A percentile compares a stretch with the other conserved stretches of the same genome.
Conservation (phyloP, 2,113 vertebrate genomes). For the Crypturellus undulatus region DNA sequence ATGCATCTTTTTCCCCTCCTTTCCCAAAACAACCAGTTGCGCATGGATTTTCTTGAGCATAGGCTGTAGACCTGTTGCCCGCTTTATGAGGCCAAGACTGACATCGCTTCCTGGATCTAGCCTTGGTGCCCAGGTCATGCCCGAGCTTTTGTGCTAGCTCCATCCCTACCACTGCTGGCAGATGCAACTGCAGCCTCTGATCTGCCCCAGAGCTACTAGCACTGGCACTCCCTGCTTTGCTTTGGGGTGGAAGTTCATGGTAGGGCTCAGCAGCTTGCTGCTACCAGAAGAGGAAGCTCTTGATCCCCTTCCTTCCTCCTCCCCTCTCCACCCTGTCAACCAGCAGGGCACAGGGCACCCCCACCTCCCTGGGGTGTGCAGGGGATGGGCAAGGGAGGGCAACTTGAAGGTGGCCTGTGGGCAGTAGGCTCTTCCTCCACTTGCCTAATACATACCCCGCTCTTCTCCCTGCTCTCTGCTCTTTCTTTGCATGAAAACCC, state of each 20-base stretch:
- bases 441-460: background rate
- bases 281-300: background rate
- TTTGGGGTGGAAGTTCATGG: background rate
- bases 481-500: background rate
- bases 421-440: background rate
- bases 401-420: background rate
- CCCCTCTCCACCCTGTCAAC: background rate
- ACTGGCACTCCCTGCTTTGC: background rate
- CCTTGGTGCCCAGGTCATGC: background rate
- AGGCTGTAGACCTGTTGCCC: background rate
- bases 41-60: background rate
- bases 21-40: background rate
- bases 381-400: background rate
- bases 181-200: background rate
- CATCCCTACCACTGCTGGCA: background rate
- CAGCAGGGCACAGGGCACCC: background rate
- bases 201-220: background rate
- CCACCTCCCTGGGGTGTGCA: background rate
- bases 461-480: background rate
- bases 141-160: background rate
- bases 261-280: background rate
- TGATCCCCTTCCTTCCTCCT: constrained; percentile 10
- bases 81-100: background rate
- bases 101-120: background rate
- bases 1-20: background rate